phyloP scores from a whole-genome alignment of 2,797 vertebrate genomes.

The Onychomys torridus region DNA sequence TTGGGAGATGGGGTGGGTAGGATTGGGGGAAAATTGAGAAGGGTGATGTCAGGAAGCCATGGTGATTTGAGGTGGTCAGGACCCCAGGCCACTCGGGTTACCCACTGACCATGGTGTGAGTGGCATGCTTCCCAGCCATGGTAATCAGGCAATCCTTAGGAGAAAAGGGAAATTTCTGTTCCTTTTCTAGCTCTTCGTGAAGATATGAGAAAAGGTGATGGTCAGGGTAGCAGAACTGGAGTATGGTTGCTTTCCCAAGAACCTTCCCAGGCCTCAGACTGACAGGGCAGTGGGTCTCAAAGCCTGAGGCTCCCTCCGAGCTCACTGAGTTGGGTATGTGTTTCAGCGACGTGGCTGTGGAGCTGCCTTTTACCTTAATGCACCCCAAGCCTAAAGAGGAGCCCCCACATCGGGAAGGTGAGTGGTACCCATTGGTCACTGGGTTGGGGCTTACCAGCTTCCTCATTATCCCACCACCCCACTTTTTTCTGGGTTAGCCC shows the following conservation, averaged over 20 bases:
- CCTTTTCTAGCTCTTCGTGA: neutral
- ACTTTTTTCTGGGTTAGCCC: neutral
- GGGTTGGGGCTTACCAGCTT: neutral
- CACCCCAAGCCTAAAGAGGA: slow-evolving; percentile 95
- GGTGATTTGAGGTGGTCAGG: neutral
- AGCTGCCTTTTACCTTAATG: slow-evolving; percentile 97
- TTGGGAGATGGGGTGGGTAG: neutral
- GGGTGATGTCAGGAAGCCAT: neutral
- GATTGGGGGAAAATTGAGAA: neutral
- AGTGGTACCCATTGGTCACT: slow-evolving; percentile 56
- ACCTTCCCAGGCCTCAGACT: neutral
- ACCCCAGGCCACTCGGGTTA: neutral
- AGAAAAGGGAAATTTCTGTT: neutral
- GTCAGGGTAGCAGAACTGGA: neutral
- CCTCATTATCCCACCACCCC: neutral
- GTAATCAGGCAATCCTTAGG: neutral
- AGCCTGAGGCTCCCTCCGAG: neutral
- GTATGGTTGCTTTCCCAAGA: neutral
- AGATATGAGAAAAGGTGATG: neutral
- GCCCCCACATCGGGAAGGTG: slow-evolving; percentile 91
- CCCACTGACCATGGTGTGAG: neutral
- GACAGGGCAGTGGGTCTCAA: neutral
- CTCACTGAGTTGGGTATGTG: slow-evolving; percentile 59
- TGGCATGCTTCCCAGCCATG: neutral
- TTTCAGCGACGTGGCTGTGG: slow-evolving; percentile 94